Evolutionary conservation across 2,888 invertebrate genomes (phyloP), one percentile per base, ranked within the genome.

Genomic region (Pelosia muscerda): DNA sequence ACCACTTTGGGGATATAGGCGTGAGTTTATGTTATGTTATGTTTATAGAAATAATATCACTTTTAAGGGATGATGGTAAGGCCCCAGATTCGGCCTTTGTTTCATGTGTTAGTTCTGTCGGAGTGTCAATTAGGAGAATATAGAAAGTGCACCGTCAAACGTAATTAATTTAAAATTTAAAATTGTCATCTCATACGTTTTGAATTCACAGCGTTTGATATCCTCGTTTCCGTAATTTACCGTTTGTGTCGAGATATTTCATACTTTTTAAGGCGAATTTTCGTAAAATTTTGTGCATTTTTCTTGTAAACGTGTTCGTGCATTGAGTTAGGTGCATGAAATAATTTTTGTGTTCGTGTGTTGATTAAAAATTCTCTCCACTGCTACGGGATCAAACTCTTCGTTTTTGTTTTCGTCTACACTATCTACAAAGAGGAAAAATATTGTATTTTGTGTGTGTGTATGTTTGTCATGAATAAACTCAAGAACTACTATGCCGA

Each of bases 71-170:
- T n/a, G n/a, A n/a, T n/a, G n/a, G n/a, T n/a, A n/a, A n/a, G n/a
- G n/a, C n/a, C n/a, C 56, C 38, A 53, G 60, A 53, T 55, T 53
- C 8, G 23, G 34, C 42, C 26, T 66, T 55, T 28, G 61, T 65
- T 69, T 66, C 66, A 58, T 58, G 70, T 76, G 72, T 63, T 57
- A 26, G 54, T 55, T 69, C 57, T 72, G 69, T 63, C 42, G 42
- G 58, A 19, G 42, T 13, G 5, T 65, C 75, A 77, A 75, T 79
- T 79, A 77, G 73, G 28, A 53, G 8, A 22, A 38, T 66, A 73
- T 65, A 68, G 71, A 25, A 62, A 72, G 55, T 62, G 65, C 65
- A 69, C n/a, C 31, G 38, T 67, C 63, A 63, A 62, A 70, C 22
- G 55, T 15, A 8, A n/a, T 74, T 69, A 55, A 69, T 70, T 71